Base-by-base conservation (phyloP, 92 coral and sea anemone species). In the Epizoanthus scotinus region DNA sequence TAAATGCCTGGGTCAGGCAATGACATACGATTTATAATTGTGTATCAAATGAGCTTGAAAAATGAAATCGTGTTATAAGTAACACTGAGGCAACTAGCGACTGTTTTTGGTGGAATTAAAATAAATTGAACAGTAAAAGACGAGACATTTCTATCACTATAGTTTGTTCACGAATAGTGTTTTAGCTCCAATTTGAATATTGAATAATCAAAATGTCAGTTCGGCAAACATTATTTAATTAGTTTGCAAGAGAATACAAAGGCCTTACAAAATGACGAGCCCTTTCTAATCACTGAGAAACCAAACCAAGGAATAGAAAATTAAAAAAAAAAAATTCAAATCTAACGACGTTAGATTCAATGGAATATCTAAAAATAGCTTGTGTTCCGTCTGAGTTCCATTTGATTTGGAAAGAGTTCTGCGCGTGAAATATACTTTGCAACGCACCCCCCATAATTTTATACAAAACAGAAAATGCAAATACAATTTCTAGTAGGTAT, bases 171-270 rank as follows among this genome's bases (percentile, higher is more conserved):
- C 27, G 14, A 21, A 21, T 38, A 19, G 40, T 68, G 40, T n/a
- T 68, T 64, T 38, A 29, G 44, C 31, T 40, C 27, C 24, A 20
- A 36, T 31, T 68, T 68, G 73, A 67, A 67, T 40, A 34, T 36
- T 49, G n/a, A n/a, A n/a, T n/a, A n/a, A n/a, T 67, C 19, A 67
- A 67, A 68, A 42, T 68, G 42, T 68, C 73, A 8, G 55, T 44
- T 42, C 8, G 12, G 56, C 73, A 68, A 68, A 68, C 73, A 68
- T 2, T 22, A 68, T n/a, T 44, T 68, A 42, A 68, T 68, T 68
- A 44, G n/a, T 38, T 68, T 68, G 5, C 73, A n/a, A 6, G 73
- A 31, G 31, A 68, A 68, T 20, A 68, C 73, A 68, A 20, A 38
- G 31, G 26, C 40, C 55, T 5, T 24, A 64, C 5, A 38, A 18